These are phyloP conservation scores for Torymus aiolomorphi DNA, from an alignment of 2,888 invertebrate genomes.

Conservation along the genomic window DNA sequence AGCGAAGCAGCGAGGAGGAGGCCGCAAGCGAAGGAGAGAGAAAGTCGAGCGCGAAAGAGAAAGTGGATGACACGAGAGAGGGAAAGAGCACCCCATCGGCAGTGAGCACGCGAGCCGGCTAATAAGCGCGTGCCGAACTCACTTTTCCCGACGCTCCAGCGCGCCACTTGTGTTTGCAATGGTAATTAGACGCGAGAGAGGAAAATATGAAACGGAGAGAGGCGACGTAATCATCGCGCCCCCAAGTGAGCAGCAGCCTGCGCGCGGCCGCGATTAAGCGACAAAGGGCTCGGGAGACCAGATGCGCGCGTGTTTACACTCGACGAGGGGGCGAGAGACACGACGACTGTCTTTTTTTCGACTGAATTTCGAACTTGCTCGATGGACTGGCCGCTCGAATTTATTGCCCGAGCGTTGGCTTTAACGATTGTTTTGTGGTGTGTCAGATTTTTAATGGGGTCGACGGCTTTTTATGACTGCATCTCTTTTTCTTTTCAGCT, in stretches of 20 bases:
- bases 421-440: no score
- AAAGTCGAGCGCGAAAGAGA: not conserved
- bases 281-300: slow-evolving; percentile 19
- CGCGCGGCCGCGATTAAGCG: not conserved
- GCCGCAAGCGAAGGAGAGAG: not conserved
- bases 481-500: no score
- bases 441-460: no score
- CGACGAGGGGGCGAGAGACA: not conserved
- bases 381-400: no score
- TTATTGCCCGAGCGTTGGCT: no score
- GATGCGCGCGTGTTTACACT: slow-evolving; percentile 43
- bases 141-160: not conserved
- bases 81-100: not conserved
- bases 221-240: slow-evolving; percentile 40
- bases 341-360: slow-evolving; percentile 2
- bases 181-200: slow-evolving; percentile 71
- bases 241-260: slow-evolving; percentile 43
- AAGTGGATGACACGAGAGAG: slow-evolving; percentile 10
- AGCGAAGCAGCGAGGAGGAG: not conserved
- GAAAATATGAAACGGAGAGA: slow-evolving; percentile 46
- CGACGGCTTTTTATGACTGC: no score
- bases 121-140: slow-evolving; percentile 37
- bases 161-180: slow-evolving; percentile 72
- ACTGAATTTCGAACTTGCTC: not conserved
- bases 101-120: slow-evolving; percentile 3